phyloP scores from a whole-genome alignment of 1,140 invertebrate species.

The Euwallacea fornicatus region DNA sequence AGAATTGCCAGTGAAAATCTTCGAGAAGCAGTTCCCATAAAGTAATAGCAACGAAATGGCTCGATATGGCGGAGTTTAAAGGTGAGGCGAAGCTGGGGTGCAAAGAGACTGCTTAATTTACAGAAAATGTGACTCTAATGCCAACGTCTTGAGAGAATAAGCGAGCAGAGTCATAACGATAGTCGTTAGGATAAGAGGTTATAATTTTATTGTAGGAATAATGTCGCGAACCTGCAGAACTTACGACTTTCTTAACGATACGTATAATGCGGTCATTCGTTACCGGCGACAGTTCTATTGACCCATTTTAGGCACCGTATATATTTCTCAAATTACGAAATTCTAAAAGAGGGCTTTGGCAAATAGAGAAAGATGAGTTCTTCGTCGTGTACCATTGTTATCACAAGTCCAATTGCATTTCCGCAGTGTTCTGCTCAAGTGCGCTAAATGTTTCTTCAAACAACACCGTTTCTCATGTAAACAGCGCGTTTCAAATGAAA shows the following conservation, averaged over 20 bases:
- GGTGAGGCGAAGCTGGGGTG: constrained; percentile 15
- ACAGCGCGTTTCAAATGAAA: constrained; percentile 7
- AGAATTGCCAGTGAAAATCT: constrained; percentile 3
- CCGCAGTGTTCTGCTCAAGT: too few species aligned
- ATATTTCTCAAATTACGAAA: too few species aligned
- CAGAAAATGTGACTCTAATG: constrained; percentile 31
- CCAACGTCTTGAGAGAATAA: constrained; percentile 18
- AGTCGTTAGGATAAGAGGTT: constrained; percentile 31
- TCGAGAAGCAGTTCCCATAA: neutral
- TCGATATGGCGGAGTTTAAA: constrained; percentile 20
- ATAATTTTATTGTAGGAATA: constrained; percentile 31
- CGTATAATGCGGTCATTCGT: constrained; percentile 12
- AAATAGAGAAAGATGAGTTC: too few species aligned
- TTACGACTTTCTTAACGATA: constrained; percentile 16
- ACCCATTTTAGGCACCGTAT: neutral
- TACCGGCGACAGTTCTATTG: neutral
- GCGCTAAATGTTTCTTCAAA: constrained; percentile 1
- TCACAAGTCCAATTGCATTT: too few species aligned
- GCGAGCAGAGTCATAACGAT: constrained; percentile 25
- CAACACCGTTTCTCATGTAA: constrained; percentile 3
- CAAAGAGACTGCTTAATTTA: constrained; percentile 27
- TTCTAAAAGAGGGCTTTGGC: too few species aligned
- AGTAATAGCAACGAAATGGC: constrained; percentile 4
- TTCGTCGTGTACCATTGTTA: too few species aligned
- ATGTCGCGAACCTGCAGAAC: constrained; percentile 14